Percentiles rank a stretch among this genome's conserved stretches.
Evolutionary conservation across 2,888 invertebrate species (phyloP).

Genomic region (Eupeodes luniger): DNA sequence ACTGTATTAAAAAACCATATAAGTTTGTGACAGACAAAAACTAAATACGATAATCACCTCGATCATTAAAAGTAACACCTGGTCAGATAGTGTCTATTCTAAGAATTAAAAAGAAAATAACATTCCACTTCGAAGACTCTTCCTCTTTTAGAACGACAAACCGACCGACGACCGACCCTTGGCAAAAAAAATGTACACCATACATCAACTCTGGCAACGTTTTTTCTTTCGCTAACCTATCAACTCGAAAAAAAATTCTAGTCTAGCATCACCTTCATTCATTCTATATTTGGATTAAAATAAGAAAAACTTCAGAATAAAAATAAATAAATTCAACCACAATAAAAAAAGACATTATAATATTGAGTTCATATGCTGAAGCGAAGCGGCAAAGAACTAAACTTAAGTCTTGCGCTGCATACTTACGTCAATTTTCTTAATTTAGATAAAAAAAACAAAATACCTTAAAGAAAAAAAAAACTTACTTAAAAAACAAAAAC

Average conservation of each 20-base stretch:
- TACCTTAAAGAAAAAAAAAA: constrained; percentile 8
- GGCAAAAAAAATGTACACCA: too few species aligned
- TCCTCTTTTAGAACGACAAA: background rate
- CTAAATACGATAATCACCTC: background rate
- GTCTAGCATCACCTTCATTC: background rate
- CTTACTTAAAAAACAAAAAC: background rate
- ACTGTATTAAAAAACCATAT: too few species aligned
- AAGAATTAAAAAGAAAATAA: background rate
- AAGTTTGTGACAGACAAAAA: background rate
- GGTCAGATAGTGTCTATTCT: background rate
- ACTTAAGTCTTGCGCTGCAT: constrained; percentile 40
- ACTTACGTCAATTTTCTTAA: constrained; percentile 60
- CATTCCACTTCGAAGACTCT: background rate
- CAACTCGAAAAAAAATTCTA: background rate
- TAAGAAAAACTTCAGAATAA: constrained; percentile 13
- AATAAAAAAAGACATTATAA: constrained; percentile 30
- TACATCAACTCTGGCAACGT: background rate
- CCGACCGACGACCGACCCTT: background rate
- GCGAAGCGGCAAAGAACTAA: constrained; percentile 32
- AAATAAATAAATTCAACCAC: constrained; percentile 28
- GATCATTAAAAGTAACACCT: constrained; percentile 5
- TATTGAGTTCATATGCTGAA: constrained; percentile 44
- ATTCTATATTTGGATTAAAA: constrained; percentile 1
- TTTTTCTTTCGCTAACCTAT: background rate
- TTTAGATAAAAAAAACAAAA: constrained; percentile 54